Evolutionary conservation across 2,888 invertebrate species (phyloP), one percentile per base, ranked within the genome.

Genomic region (Cerastoderma edule): DNA sequence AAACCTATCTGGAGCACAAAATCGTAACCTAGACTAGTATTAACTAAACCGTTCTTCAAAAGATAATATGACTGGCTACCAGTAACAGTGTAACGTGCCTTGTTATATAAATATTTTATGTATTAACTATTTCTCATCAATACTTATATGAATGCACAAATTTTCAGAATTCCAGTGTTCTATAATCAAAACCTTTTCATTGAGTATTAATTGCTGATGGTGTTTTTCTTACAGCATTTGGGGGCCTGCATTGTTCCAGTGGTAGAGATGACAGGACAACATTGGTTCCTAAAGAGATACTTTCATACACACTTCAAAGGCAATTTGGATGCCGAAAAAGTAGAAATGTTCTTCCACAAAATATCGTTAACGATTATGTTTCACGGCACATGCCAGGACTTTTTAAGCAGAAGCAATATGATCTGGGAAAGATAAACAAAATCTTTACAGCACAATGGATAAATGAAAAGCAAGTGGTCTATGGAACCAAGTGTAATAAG

Each of bases 401-500:
- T 16, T 79, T 92, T 32, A 64, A 70, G 39, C 91, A 92, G 74
- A 87, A 79, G 56, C 88, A 90, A 71, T 90, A 85, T 74, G 50
- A 76, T 27, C 75, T 92, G n/a, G 91, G 91, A 54, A 80, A 83
- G 46, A 89, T 91, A 19, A 93, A 93, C 83, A 93, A 94, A 88
- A 89, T 94, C n/a, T 99, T 98, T 94, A 97, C 98, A 92, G 97
- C 98, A 0, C 96, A 98, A 92, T 99, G 99, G 98, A 94, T 99
- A 48, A 97, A 97, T 86, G 97, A 97, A 93, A 95, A 97, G 88
- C 98, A 98, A 94, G 96, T 99, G 72, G 97, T 98, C 28, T 97
- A 98, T 93, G 99, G 98, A 69, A 98, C 98, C 66, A 99, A 99
- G 93, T 98, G 99, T 93, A 98, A 98, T 94, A 98, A 97, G 95